Conservation (phyloP, 2,888 invertebrate species). For the Luperina nickerlii region DNA sequence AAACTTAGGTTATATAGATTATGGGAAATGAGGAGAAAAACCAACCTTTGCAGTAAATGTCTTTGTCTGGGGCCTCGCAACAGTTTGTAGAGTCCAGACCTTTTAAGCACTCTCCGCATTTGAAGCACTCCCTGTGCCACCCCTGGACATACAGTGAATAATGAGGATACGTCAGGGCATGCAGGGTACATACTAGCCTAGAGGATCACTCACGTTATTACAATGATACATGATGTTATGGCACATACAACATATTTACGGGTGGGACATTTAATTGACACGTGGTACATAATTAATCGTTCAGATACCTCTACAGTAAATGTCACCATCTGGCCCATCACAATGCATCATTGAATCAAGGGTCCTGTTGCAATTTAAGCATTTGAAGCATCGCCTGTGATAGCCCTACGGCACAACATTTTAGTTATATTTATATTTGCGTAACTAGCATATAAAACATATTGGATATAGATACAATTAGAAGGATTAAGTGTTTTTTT, state of each 20-base stretch:
- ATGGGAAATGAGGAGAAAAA: slow-evolving; percentile 70
- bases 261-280: slow-evolving; percentile 64
- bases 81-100: slow-evolving; percentile 97
- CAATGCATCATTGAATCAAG: slow-evolving; percentile 97
- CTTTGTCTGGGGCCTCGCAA: slow-evolving; percentile 98
- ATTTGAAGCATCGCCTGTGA: slow-evolving; percentile 97
- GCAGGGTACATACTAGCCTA: slow-evolving; percentile 76
- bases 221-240: slow-evolving; percentile 81
- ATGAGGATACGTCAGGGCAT: slow-evolving; percentile 80
- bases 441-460: slow-evolving; percentile 18
- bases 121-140: slow-evolving; percentile 98
- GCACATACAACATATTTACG: slow-evolving; percentile 74
- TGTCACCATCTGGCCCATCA: slow-evolving; percentile 97
- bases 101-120: slow-evolving; percentile 96
- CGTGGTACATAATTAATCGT: slow-evolving; percentile 64
- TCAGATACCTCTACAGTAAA: slow-evolving; percentile 96
- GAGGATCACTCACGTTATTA: slow-evolving; percentile 82
- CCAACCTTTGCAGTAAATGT: slow-evolving; percentile 99
- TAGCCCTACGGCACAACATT: slow-evolving; percentile 92
- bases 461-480: slow-evolving; percentile 2
- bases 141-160: slow-evolving; percentile 91
- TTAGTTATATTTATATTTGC: slow-evolving; percentile 49
- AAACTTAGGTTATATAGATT: slow-evolving; percentile 42
- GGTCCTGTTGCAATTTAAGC: slow-evolving; percentile 95
- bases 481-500: neutral